Conservation (phyloP, 2,797 vertebrate species). For the Xiphorhynchus erythropygius region DNA sequence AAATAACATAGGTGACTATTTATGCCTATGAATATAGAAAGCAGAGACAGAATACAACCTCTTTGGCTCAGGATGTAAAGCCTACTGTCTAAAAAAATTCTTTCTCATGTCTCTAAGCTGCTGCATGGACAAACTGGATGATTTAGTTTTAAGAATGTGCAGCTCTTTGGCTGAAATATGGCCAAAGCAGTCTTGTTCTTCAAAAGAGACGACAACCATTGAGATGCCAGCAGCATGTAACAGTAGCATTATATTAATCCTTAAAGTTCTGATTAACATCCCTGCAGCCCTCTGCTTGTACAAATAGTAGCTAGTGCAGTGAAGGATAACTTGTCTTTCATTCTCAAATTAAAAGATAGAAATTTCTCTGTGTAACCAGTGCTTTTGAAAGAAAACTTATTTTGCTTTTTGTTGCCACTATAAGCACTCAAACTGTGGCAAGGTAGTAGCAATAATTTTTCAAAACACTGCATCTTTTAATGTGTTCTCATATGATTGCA, state of each 20-base stretch:
- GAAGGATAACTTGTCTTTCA: background rate
- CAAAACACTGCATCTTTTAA: background rate
- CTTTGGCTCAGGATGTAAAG: background rate
- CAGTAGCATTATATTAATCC: background rate
- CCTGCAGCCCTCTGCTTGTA: background rate
- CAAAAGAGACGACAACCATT: background rate
- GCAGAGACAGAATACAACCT: background rate
- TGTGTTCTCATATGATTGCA: background rate
- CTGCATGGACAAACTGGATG: background rate
- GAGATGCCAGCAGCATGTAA: background rate
- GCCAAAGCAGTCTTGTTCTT: background rate
- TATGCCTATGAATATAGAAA: background rate
- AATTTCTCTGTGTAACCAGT: background rate
- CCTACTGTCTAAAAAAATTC: background rate
- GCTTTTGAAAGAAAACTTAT: background rate
- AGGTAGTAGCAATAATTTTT: background rate
- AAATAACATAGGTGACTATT: slow-evolving; percentile 12
- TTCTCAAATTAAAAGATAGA: background rate
- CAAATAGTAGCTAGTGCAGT: background rate
- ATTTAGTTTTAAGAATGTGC: background rate
- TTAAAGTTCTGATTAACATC: background rate
- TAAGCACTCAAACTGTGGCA: background rate
- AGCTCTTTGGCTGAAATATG: background rate
- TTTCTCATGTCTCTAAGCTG: background rate
- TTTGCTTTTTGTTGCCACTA: background rate